phyloP scores from a whole-genome alignment of 2,113 vertebrate species.

The Otolemur garnettii region DNA sequence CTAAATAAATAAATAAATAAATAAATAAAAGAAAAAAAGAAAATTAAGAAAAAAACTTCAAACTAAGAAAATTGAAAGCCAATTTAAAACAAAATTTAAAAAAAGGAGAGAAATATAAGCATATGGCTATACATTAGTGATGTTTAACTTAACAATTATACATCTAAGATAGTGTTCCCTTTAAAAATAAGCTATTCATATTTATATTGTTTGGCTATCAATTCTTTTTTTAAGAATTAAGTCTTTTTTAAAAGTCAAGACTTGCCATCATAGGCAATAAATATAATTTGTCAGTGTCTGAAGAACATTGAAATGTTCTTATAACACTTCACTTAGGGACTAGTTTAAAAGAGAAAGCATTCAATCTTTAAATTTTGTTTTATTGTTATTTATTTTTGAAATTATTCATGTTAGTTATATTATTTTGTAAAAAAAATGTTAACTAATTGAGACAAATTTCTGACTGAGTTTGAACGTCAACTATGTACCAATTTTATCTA shows the following conservation, averaged over 20 bases:
- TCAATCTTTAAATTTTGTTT: conserved; percentile 3
- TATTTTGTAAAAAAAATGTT: neutral
- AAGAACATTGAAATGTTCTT: neutral
- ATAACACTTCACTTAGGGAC: neutral
- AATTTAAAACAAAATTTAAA: no score
- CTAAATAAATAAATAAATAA: no score
- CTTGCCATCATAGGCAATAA: neutral
- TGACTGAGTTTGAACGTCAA: neutral
- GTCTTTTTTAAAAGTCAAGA: neutral
- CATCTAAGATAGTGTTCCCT: neutral
- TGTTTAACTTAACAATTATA: neutral
- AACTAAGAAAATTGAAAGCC: no score
- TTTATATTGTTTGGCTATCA: neutral
- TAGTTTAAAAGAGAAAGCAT: neutral
- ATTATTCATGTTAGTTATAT: neutral
- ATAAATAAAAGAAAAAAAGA: no score
- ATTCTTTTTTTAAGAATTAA: neutral
- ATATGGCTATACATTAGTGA: neutral
- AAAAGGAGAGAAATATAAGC: neutral
- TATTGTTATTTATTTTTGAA: conserved; percentile 1
- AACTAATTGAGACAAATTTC: neutral
- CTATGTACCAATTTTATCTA: neutral
- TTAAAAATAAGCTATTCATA: neutral
- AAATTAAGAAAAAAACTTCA: no score
- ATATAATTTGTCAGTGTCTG: neutral